Conservation (phyloP, 2,113 vertebrate genomes). For the Triplophysa rosa region DNA sequence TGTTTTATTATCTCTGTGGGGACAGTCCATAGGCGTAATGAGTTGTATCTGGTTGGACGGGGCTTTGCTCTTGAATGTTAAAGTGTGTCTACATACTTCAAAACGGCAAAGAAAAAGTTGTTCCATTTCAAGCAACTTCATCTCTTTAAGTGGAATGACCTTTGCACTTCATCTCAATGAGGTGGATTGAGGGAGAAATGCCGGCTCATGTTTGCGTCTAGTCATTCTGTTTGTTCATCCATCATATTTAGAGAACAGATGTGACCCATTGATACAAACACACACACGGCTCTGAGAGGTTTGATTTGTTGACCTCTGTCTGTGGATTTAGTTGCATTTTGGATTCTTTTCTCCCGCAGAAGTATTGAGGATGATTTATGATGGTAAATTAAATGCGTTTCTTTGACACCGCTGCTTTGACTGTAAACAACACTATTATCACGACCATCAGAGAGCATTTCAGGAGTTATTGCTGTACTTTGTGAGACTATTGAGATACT, state of each 20-base stretch:
- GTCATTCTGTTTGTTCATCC: background rate
- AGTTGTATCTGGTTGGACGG: too few species aligned
- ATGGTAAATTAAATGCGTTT: background rate
- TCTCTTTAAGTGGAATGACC: background rate
- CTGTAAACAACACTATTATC: background rate
- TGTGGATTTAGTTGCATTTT: background rate
- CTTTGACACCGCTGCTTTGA: background rate
- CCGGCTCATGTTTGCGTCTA: background rate
- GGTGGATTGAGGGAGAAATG: background rate
- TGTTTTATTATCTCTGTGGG: too few species aligned
- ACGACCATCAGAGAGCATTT: background rate
- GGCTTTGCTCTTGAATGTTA: background rate
- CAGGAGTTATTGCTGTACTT: background rate
- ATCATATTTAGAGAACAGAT: background rate
- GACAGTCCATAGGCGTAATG: too few species aligned
- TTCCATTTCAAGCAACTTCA: background rate
- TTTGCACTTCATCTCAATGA: background rate
- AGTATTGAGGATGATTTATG: constrained; percentile 16
- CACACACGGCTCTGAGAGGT: constrained; percentile 8
- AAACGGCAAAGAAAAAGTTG: background rate
- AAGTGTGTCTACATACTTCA: too few species aligned
- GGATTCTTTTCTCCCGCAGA: constrained; percentile 3
- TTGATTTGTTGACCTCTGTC: constrained; percentile 24
- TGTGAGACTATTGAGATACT: background rate
- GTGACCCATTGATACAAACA: background rate